These are phyloP conservation scores for Plotosus lineatus DNA, from an alignment of 2,113 vertebrate genomes.

Conservation along the genomic window DNA sequence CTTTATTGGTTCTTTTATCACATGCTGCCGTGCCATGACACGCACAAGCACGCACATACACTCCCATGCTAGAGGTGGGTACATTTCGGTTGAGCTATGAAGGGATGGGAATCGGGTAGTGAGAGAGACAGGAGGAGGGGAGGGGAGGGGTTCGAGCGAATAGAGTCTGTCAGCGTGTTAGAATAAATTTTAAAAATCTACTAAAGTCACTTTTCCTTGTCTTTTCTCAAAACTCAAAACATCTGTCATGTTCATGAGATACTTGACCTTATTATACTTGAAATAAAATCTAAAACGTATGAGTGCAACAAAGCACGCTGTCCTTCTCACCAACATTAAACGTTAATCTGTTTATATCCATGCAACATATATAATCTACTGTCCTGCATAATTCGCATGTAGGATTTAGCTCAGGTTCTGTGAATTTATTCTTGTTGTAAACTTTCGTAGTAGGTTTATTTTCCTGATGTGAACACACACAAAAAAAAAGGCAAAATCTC, in stretches of 20 bases:
- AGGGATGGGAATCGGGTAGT: conserved; percentile 12
- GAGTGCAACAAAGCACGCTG: not conserved
- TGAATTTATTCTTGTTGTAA: not conserved
- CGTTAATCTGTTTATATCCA: not conserved
- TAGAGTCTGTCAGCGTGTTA: not conserved
- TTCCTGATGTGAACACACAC: not conserved
- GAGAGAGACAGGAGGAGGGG: conserved; percentile 38
- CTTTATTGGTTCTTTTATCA: conserved; percentile 72
- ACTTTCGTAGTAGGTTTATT: not conserved
- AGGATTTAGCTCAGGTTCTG: not conserved
- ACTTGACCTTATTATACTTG: no score
- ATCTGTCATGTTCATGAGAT: not conserved
- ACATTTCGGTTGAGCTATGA: conserved; percentile 16
- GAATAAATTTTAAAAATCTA: not conserved
- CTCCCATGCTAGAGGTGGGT: conserved; percentile 36
- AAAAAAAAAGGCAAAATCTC: no score
- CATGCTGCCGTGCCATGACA: conserved; percentile 63
- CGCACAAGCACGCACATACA: conserved; percentile 51
- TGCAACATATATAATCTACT: not conserved
- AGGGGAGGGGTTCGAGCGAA: not conserved
- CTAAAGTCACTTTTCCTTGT: not conserved
- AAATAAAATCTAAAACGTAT: no score
- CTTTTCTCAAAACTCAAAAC: not conserved
- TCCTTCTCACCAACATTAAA: not conserved
- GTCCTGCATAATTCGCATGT: not conserved